These are phyloP conservation scores for Rhinoraja longicauda DNA, from an alignment of 2,797 vertebrate genomes.

Conservation along the genomic window DNA sequence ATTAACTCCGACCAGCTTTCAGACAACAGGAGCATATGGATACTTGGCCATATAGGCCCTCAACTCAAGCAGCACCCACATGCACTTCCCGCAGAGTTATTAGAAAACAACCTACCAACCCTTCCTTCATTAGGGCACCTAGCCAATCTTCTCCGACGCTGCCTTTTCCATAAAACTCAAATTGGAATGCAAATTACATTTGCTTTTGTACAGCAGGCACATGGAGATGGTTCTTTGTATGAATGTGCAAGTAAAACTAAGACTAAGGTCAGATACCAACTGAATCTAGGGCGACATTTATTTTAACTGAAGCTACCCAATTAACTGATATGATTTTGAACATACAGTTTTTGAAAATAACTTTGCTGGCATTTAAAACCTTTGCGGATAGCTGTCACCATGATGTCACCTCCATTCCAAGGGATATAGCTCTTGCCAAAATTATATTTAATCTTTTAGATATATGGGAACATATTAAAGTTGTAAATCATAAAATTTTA, in stretches of 20 bases:
- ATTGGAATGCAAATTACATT: neutral
- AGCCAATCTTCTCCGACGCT: neutral
- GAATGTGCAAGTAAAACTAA: neutral
- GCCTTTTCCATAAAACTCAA: neutral
- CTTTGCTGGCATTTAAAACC: neutral
- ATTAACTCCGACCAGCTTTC: neutral
- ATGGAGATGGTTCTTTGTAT: neutral
- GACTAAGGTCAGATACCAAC: neutral
- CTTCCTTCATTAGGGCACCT: neutral
- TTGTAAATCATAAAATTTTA: neutral
- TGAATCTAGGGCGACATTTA: neutral
- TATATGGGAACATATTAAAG: neutral
- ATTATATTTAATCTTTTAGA: neutral
- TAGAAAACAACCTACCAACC: neutral
- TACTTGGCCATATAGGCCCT: neutral
- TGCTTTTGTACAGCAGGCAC: neutral
- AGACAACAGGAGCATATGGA: neutral
- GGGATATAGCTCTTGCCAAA: neutral
- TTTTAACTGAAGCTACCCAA: neutral
- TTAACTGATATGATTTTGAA: neutral
- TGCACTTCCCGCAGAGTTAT: neutral
- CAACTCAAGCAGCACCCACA: neutral
- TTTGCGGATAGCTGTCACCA: neutral
- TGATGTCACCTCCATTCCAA: neutral
- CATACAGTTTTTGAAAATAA: neutral